Conservation (phyloP, 1,140 invertebrate genomes). For the Dolichoris vasculosae region DNA sequence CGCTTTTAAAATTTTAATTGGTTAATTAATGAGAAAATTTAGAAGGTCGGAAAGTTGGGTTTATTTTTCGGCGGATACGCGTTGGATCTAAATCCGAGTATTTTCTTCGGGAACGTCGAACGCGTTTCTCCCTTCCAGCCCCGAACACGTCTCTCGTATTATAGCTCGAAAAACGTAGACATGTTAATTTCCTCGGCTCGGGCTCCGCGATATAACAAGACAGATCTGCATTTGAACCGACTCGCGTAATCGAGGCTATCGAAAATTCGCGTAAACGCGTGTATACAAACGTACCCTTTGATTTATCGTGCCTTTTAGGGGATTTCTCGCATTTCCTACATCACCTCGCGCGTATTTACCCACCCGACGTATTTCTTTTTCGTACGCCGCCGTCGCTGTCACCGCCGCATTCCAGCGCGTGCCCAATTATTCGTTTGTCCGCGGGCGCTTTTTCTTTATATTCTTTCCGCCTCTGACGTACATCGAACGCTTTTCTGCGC, state of each 20-base stretch:
- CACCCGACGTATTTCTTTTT: constrained; percentile 21
- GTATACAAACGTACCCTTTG: background rate
- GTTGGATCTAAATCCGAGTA: constrained; percentile 11
- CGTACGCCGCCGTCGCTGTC: background rate
- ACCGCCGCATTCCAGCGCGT: constrained; percentile 17
- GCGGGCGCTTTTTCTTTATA: constrained; percentile 12
- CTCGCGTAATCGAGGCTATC: constrained; percentile 3
- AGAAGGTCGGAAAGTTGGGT: background rate
- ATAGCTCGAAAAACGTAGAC: background rate
- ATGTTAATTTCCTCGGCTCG: background rate
- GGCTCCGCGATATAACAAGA: background rate
- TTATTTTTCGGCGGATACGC: background rate
- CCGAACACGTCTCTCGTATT: background rate
- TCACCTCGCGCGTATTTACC: too few species aligned
- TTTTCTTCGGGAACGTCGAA: constrained; percentile 19
- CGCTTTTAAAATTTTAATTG: constrained; percentile 22
- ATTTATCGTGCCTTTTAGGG: constrained; percentile 39
- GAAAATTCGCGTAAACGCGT: background rate
- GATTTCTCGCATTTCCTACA: constrained; percentile 11
- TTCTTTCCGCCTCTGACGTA: constrained; percentile 8
- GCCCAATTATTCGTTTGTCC: constrained; percentile 48
- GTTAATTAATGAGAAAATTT: background rate
- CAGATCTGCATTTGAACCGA: background rate
- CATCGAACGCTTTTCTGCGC: background rate
- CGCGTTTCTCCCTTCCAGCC: background rate